Evolutionary conservation across 1,140 invertebrate genomes (phyloP), one percentile per base, ranked within the genome.

Genomic region (Cydia amplana): DNA sequence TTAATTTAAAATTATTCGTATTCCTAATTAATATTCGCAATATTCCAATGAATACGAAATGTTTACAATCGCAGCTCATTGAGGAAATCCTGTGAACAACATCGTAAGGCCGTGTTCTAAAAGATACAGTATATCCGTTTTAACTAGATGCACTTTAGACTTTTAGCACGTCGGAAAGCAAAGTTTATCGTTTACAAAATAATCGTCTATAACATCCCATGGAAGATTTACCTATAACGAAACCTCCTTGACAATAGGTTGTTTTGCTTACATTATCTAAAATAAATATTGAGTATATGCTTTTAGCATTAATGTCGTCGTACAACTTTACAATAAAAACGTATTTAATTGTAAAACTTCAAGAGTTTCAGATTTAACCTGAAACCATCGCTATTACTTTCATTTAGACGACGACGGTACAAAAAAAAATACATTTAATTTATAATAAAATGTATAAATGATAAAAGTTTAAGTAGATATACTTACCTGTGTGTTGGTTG

Each of bases 31-130:
- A 60, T 60, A 60, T 23, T 60, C 18, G 55, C 55, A 23, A 20
- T 2, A 60, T 23, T 60, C 18, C 20, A 12, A 60, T 23, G 18
- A 60, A 60, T 60, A 60, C 6, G 20, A 60, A 60, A 60, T 60
- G 55, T 60, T 60, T 60, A 60, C 55, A 23, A 60, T 60, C 55
- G 18, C 55, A 23, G 9, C 55, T 12, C 55, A 12, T 23, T 60
- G 55, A 23, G 55, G 55, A 60, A 60, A 60, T 60, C 55, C 55
- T 60, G 18, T 60, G 55, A 60, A 23, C 55, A 60, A 60, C 55
- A 60, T 23, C 20, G 18, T 23, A 60, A 60, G 9, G 18, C 12
- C 55, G 1, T 10, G 18, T 23, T 23, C 16, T 51, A 18, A 51
- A 51, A 51, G 49, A 51, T 51, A 9, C 12, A 60, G 20, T 4